Evolutionary conservation across 2,888 invertebrate species (phyloP).

Genomic region (Calliphora vomitoria): DNA sequence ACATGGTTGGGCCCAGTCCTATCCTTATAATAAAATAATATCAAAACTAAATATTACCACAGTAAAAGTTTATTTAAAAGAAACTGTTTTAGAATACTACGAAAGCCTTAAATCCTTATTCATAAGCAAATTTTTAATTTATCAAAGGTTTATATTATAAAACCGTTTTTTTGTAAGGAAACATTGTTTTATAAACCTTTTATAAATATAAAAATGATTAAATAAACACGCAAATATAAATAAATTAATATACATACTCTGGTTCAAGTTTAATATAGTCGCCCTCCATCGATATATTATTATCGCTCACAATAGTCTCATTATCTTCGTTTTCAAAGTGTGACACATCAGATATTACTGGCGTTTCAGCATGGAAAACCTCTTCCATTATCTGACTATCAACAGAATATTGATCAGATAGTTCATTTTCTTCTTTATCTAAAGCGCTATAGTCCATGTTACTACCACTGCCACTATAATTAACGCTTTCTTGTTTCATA

Average conservation of each 20-base stretch:
- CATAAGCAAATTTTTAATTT: no score
- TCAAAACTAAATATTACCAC: no score
- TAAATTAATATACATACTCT: conserved; percentile 11
- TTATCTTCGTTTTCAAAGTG: background rate
- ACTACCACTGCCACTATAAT: background rate
- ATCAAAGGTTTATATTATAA: no score
- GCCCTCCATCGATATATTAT: background rate
- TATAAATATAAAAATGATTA: no score
- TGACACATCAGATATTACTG: background rate
- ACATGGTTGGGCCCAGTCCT: no score
- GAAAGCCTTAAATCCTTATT: no score
- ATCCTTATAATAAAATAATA: no score
- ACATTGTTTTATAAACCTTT: no score
- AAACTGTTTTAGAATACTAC: no score
- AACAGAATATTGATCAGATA: background rate
- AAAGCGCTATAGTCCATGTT: background rate
- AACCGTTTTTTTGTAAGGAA: no score
- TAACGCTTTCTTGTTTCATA: conserved; percentile 75
- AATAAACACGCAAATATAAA: background rate
- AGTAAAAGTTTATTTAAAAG: no score
- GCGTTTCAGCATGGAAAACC: background rate
- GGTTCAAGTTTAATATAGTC: conserved; percentile 14
- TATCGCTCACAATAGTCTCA: background rate
- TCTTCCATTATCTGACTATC: background rate
- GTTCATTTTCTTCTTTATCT: background rate